Percentiles rank a stretch among this genome's conserved stretches.
phyloP scores from a whole-genome alignment of 2,888 invertebrate species.

The Ceriagrion tenellum region DNA sequence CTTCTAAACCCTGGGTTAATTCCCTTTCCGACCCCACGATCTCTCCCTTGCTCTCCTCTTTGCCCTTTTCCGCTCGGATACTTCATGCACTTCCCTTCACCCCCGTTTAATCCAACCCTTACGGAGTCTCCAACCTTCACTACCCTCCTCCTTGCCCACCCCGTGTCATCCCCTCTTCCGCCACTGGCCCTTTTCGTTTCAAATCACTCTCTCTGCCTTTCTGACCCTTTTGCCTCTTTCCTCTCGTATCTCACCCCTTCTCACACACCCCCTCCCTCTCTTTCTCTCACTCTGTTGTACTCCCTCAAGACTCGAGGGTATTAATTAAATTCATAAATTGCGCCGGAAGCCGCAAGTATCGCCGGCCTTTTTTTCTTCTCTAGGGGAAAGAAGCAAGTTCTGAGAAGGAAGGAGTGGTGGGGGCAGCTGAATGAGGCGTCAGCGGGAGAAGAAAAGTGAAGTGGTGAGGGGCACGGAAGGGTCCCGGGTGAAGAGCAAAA shows the following conservation, averaged over 20 bases:
- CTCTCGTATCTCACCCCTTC: not conserved
- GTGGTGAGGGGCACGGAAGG: not conserved
- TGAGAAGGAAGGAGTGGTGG: not conserved
- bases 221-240: not conserved
- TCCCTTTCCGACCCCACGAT: slow-evolving; percentile 14
- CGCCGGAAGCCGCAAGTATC: not conserved
- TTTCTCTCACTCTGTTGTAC: not conserved
- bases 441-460: not conserved
- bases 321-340: slow-evolving; percentile 22
- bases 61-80: not conserved
- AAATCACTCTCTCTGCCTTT: not conserved
- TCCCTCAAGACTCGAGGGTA: not conserved
- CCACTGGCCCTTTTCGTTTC: not conserved
- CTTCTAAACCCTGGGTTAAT: slow-evolving; percentile 23
- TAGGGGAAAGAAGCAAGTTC: not conserved
- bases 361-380: not conserved
- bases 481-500: not conserved
- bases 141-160: not conserved
- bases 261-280: no score
- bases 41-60: not conserved
- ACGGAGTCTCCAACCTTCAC: not conserved
- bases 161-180: not conserved
- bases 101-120: not conserved
- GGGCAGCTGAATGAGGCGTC: not conserved
- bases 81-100: not conserved